Evolutionary conservation across 2,888 invertebrate species (phyloP).

Genomic region (Phyllotreta cruciferae): DNA sequence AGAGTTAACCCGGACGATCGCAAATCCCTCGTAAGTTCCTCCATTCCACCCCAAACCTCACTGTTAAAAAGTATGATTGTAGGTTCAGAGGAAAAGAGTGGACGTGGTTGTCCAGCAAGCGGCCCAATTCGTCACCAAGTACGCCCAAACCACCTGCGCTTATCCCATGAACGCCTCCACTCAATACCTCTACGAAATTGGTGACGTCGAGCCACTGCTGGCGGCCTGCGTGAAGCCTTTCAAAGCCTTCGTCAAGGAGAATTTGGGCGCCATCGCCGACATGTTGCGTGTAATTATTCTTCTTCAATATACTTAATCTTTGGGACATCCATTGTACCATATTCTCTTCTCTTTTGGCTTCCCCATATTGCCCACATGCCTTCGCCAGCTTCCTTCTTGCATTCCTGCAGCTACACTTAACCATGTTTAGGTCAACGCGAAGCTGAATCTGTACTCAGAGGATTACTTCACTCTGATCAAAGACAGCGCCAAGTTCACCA

Average conservation of each 20-base stretch:
- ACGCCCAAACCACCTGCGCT: constrained; percentile 72
- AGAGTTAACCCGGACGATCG: constrained; percentile 63
- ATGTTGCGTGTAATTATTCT: constrained; percentile 38
- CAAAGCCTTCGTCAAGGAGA: constrained; percentile 36
- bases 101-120: constrained; percentile 68
- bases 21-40: constrained; percentile 46
- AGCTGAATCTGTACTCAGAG: constrained; percentile 68
- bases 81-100: constrained; percentile 62
- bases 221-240: constrained; percentile 36
- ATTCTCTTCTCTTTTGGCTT: background rate
- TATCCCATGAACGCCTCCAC: constrained; percentile 75
- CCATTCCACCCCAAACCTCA: background rate
- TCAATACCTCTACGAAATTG: constrained; percentile 66
- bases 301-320: background rate
- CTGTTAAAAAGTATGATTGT: background rate
- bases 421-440: constrained; percentile 51
- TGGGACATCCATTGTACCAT: background rate
- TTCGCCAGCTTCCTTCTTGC: no score
- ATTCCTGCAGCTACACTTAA: background rate
- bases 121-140: constrained; percentile 58
- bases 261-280: constrained; percentile 48
- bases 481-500: constrained; percentile 50
- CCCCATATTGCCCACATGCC: background rate
- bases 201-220: constrained; percentile 36
- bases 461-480: constrained; percentile 61